Evolutionary conservation across 2,113 vertebrate genomes (phyloP), one percentile per base, ranked within the genome.

Genomic region (Eleginops maclovinus): DNA sequence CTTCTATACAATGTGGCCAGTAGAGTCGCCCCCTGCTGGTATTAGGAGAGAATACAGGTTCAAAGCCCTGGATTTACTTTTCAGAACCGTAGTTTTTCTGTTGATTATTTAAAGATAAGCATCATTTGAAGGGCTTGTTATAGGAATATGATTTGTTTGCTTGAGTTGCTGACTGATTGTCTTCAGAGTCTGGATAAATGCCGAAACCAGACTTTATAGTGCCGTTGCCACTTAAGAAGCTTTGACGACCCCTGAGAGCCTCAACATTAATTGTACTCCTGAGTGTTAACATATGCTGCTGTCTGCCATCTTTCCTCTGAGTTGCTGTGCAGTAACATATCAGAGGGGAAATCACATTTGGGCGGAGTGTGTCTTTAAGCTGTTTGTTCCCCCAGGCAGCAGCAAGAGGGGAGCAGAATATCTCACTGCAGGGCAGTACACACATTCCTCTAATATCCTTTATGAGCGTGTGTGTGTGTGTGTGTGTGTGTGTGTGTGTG

Each of bases 351-450:
- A 62, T 77, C 49, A 72, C 44, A 68, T 58, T 36, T 68, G 53
- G 58, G 55, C 12, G 4, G 31, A 72, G 64, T 50, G 51, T 26
- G 50, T 56, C 66, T 72, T 75, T 61, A 82, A 79, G 61, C 66
- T 8, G 8, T 49, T 64, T 44, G 58, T 62, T 21, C 60, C 72
- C 59, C 26, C 9, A 1, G 22, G 24, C 44, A 54, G 72, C 53
- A 28, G 22, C 14, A 58, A 41, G 66, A 68, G 63, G 69, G 41
- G 22, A 82, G 58, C 56, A n/a, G n/a, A n/a, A n/a, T 70, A 53
- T 51, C 22, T 80, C 63, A 40, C 51, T 43, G 81, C 51, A 70
- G 72, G 51, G 62, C 67, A n/a, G n/a, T 44, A 49, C 5, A 2
- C 44, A 54, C 65, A 41, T 72, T 68, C 43, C 73, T 61, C 53